A percentile compares a stretch with the other conserved stretches of the same genome.
phyloP scores from a whole-genome alignment of 1,140 invertebrate species.

The Drosophila pachea region DNA sequence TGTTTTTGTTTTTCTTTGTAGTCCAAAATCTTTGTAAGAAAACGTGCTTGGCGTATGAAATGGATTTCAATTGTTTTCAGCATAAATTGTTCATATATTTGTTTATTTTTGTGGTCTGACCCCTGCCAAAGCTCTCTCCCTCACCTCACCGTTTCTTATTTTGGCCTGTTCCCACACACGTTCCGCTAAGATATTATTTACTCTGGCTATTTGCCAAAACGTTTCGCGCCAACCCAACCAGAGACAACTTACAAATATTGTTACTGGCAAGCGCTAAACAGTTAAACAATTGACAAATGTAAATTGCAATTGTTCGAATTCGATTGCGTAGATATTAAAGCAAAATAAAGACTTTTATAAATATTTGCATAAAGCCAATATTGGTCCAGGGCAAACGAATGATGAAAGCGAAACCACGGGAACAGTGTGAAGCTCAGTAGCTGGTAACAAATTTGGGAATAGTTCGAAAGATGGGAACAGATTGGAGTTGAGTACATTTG shows the following conservation, averaged over 20 bases:
- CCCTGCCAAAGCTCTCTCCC: slow-evolving; percentile 21
- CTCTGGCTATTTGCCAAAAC: slow-evolving; percentile 30
- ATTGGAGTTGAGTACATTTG: too few relatives aligned
- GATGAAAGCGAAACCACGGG: neutral
- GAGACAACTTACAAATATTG: slow-evolving; percentile 26
- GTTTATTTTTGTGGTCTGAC: neutral
- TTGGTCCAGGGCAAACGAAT: neutral
- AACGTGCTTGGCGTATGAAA: slow-evolving; percentile 25
- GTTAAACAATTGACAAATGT: slow-evolving; percentile 20
- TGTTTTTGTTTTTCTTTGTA: neutral
- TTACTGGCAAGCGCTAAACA: slow-evolving; percentile 21
- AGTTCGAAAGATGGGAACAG: too few relatives aligned
- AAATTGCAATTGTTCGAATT: slow-evolving; percentile 2
- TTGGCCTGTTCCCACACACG: slow-evolving; percentile 6
- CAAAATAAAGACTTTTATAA: neutral
- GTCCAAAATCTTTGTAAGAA: neutral
- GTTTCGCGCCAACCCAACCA: slow-evolving; percentile 7
- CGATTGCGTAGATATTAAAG: neutral
- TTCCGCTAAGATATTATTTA: slow-evolving; percentile 23
- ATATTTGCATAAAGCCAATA: neutral
- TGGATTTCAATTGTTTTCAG: slow-evolving; percentile 15
- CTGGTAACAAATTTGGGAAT: too few relatives aligned
- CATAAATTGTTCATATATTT: neutral
- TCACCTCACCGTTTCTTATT: slow-evolving; percentile 1
- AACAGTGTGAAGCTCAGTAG: too few relatives aligned